Percentiles rank a stretch among this genome's conserved stretches.
These are phyloP conservation scores for Belonocnema kinseyi DNA, from an alignment of 1,140 invertebrate genomes.

Conservation along the genomic window DNA sequence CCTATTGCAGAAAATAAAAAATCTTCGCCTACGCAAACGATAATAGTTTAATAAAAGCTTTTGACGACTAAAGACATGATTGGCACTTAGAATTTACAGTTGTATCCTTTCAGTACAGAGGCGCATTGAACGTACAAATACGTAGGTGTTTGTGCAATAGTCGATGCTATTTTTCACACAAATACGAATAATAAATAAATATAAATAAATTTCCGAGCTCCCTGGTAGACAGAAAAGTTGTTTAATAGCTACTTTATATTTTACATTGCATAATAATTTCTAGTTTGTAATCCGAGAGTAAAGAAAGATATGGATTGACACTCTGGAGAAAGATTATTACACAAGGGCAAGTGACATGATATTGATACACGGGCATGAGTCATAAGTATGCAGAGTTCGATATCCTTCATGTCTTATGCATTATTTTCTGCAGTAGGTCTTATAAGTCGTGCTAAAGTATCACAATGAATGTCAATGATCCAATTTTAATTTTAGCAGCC, in stretches of 20 bases:
- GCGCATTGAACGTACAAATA: constrained; percentile 6
- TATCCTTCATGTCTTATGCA: constrained; percentile 55
- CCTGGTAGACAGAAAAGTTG: too few relatives aligned
- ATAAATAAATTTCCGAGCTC: too few relatives aligned
- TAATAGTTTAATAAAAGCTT: constrained; percentile 24
- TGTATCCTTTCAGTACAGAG: neutral
- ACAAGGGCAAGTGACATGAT: neutral
- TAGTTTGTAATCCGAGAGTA: neutral
- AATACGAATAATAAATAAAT: neutral
- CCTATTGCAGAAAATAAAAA: neutral
- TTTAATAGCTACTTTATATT: neutral
- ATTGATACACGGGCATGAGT: neutral
- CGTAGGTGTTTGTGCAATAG: constrained; percentile 13
- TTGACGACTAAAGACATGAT: constrained; percentile 23
- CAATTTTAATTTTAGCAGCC: constrained; percentile 13
- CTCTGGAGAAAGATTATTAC: neutral
- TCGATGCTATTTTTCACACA: constrained; percentile 14
- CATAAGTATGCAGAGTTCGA: constrained; percentile 39
- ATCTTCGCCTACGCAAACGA: neutral
- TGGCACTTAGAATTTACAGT: constrained; percentile 17
- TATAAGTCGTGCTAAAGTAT: constrained; percentile 26
- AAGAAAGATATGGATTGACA: neutral
- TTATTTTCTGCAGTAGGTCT: constrained; percentile 42
- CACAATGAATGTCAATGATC: constrained; percentile 28
- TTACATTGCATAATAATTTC: neutral